Conservation (phyloP, 2,888 invertebrate species). For the Saturnia japonica region DNA sequence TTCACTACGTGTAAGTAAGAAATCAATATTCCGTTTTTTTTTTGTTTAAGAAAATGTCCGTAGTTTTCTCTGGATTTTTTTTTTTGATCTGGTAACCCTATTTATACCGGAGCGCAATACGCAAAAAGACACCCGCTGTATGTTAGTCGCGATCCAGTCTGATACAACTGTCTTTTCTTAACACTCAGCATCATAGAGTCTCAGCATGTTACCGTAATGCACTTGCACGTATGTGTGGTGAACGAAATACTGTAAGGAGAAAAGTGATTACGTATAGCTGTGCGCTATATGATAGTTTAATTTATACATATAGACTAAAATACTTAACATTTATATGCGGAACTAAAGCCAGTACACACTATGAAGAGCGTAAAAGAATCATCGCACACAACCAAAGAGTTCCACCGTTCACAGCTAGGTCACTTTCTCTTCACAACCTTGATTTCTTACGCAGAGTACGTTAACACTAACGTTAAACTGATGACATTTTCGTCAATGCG, state of each 20-base stretch:
- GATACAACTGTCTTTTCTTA: too few relatives aligned
- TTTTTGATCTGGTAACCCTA: too few relatives aligned
- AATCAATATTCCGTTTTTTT: too few relatives aligned
- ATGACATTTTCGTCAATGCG: conserved; percentile 64
- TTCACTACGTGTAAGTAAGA: too few relatives aligned
- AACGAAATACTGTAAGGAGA: not conserved
- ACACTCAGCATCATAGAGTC: too few relatives aligned
- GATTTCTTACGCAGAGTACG: conserved; percentile 72
- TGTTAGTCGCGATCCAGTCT: too few relatives aligned
- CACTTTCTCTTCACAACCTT: conserved; percentile 79
- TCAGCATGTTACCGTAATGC: too few relatives aligned
- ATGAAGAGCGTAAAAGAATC: conserved; percentile 45
- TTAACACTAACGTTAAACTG: conserved; percentile 59
- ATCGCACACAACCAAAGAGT: conserved; percentile 44
- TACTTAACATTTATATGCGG: conserved; percentile 17
- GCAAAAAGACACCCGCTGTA: too few relatives aligned
- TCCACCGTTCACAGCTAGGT: conserved; percentile 56
- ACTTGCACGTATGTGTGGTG: too few relatives aligned
- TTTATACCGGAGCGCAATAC: too few relatives aligned
- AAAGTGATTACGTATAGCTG: not conserved
- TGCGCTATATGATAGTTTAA: not conserved
- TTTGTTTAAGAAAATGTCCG: too few relatives aligned
- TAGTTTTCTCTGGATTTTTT: too few relatives aligned
- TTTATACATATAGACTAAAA: conserved; percentile 11
- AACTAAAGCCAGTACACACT: conserved; percentile 29